Percentiles rank a stretch among this genome's conserved stretches.
Evolutionary conservation across 1,140 invertebrate genomes (phyloP).

Genomic region (Matsumurasca onukii): DNA sequence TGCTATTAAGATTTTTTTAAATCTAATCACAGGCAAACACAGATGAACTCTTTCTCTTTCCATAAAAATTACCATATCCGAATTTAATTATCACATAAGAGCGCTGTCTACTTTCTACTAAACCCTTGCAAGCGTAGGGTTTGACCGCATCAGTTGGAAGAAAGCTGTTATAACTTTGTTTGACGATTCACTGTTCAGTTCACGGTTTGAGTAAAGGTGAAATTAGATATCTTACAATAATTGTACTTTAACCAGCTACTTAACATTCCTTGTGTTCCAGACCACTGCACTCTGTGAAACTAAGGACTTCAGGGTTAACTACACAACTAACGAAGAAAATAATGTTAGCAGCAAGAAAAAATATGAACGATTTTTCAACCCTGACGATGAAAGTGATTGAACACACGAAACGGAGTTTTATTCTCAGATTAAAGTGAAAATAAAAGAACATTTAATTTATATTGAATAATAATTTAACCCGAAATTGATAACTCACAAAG

Average conservation of each 20-base stretch:
- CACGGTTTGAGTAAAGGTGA: neutral
- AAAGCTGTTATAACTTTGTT: neutral
- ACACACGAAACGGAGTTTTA: neutral
- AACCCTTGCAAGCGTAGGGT: neutral
- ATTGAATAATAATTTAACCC: no score
- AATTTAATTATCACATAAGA: no score
- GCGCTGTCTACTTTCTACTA: no score
- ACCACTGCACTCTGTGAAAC: neutral
- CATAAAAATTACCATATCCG: no score
- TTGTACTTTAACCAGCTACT: neutral
- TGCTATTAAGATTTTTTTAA: no score
- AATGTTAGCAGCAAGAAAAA: neutral
- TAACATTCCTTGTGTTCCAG: slow-evolving; percentile 1
- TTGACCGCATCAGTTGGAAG: neutral
- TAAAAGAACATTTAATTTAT: neutral
- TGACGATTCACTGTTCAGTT: neutral
- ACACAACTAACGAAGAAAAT: slow-evolving; percentile 12
- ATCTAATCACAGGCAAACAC: no score
- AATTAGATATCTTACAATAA: neutral
- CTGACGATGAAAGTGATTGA: slow-evolving; percentile 23
- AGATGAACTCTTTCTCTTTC: no score
- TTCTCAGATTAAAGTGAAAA: neutral
- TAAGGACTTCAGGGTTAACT: neutral
- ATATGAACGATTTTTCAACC: slow-evolving; percentile 11
- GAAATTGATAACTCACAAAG: no score